Evolutionary conservation across 1,140 invertebrate genomes (phyloP).

Genomic region (Aleiodes sp.): DNA sequence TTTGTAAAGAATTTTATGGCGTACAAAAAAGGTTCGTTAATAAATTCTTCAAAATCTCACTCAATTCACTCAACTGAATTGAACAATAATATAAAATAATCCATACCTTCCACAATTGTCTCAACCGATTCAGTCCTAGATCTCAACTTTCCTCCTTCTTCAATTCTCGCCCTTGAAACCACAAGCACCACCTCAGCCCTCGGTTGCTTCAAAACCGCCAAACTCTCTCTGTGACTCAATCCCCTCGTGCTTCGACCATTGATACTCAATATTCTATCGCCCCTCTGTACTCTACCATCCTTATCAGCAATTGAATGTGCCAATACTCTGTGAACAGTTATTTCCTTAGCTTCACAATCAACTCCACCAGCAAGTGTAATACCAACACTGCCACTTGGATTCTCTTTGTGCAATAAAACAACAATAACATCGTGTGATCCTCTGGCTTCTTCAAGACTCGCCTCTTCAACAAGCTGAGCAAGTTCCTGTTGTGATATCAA

Average conservation of each 20-base stretch:
- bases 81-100: too few species aligned
- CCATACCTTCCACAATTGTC: constrained; percentile 56
- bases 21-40: too few species aligned
- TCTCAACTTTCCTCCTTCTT: constrained; percentile 47
- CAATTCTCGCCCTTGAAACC: constrained; percentile 66
- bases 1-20: too few species aligned
- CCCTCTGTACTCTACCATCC: constrained; percentile 85
- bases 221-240: constrained; percentile 84
- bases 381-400: constrained; percentile 80
- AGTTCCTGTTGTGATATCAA: constrained; percentile 74
- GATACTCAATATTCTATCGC: constrained; percentile 87
- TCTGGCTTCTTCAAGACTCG: constrained; percentile 68
- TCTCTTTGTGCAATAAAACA: constrained; percentile 71
- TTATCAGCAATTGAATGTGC: constrained; percentile 84
- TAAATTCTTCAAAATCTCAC: too few species aligned
- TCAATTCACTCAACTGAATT: too few species aligned
- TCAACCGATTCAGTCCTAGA: constrained; percentile 53
- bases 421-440: constrained; percentile 69
- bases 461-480: constrained; percentile 73
- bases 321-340: constrained; percentile 89
- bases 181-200: constrained; percentile 76
- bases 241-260: constrained; percentile 86
- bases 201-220: constrained; percentile 84
- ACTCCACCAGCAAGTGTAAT: constrained; percentile 87
- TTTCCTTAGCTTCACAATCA: constrained; percentile 90